Evolutionary conservation across 1,140 invertebrate genomes (phyloP), one percentile per base, ranked within the genome.

Genomic region (Aporrectodea caliginosa): DNA sequence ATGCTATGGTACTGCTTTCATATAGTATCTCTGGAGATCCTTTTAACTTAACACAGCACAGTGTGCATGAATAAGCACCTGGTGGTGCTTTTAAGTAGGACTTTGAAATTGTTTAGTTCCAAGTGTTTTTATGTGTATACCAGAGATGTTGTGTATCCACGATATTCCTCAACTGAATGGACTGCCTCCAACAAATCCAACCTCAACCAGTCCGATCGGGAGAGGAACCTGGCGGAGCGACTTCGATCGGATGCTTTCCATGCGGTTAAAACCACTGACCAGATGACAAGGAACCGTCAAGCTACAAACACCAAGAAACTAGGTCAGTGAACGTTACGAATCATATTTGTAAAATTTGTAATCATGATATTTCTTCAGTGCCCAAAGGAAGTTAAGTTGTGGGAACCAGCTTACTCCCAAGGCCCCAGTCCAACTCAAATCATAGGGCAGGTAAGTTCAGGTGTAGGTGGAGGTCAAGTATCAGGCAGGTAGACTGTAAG

Each of bases 141-240:
- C 83, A 88, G 87, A 73, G 85, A 87, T 69, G 83, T 85, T 16
- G 81, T 89, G 12, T 88, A 88, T 82, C 88, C 88, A 1, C 86
- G 90, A 16, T 97, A 94, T 87, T 95, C 94, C 1, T 93, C 93
- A 70, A 91, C 93, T 76, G 95, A 97, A 88, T 98, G 96, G 95
- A 92, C 92, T 74, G 92, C 94, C 85, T 94, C 92, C 83, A 95
- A 94, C 88, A 90, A 94, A 75, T 91, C 92, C 84, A 92, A 93
- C 84, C 97, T 92, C 84, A 93, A 93, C 82, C 92, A 95, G 85
- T 93, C 95, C 0, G 94, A 97, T 85, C 86, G 93, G 76, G 91
- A 95, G 79, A 90, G 95, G 78, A 92, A 92, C 73, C 94, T 96
- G 87, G 93, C 95, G 78, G 91, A 95, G 81, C 90, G 89, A 27